Evolutionary conservation across 2,797 vertebrate genomes (phyloP), one percentile per base, ranked within the genome.

Genomic region (Macropus fuliginosus): DNA sequence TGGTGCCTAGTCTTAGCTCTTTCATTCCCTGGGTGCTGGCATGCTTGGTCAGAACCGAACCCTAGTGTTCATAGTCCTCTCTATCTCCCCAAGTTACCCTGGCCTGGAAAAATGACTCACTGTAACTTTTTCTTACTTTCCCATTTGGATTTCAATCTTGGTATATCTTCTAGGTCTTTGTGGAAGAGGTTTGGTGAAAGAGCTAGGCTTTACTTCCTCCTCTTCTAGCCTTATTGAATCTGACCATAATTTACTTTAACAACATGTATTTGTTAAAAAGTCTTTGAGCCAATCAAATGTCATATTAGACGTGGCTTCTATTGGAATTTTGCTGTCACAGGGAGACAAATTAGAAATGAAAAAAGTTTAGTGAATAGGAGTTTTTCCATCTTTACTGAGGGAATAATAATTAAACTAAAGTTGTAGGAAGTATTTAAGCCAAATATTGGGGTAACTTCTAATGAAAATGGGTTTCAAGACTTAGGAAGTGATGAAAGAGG

Each of bases 261-360:
- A 95, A 57, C 91, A 74, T n/a, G 31, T 74, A 40, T n/a, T 93
- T 87, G 50, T 93, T 81, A 92, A 91, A 91, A 90, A 91, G 54
- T 81, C 74, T 94, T 92, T 92, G 66, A 96, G 92, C 55, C 55
- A 81, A 3, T 94, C 93, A 91, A 94, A 57, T 94, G 92, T 91
- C 91, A 55, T 87, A 59, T 90, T 66, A 55, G 56, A 95, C 93
- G 27, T 90, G 96, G 56, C 94, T 81, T 66, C 92, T 81, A 34
- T 96, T 96, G 59, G 91, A 90, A 92, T 81, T 74, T 81, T 92
- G 55, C 89, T 95, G 92, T 92, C 62, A 34, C 5, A 89, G 90
- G 89, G 34, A 74, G 50, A 56, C 46, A 55, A 74, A 87, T 93
- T 81, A 29, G 56, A 66, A 92, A 91, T 54, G 62, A 66, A 95